Percentiles rank a stretch among this genome's conserved stretches.
Evolutionary conservation across 92 coral and sea anemone species (phyloP).

Genomic region (Porites rus): DNA sequence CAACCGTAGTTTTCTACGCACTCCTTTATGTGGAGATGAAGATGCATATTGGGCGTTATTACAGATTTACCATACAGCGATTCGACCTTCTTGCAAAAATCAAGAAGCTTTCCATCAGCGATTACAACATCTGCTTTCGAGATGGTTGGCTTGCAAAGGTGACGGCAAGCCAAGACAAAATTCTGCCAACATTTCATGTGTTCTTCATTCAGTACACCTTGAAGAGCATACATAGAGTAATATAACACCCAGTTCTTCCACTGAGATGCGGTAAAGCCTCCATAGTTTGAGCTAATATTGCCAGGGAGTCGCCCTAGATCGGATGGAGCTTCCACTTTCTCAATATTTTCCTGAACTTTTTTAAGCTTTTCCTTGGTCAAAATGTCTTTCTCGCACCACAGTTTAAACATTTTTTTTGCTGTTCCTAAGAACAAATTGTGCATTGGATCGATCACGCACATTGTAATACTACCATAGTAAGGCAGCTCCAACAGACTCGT

Average conservation of each 20-base stretch:
- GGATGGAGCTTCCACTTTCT: slow-evolving; percentile 15
- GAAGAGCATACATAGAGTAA: slow-evolving; percentile 30
- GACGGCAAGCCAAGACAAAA: slow-evolving; percentile 35
- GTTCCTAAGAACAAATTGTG: slow-evolving; percentile 14
- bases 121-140: slow-evolving; percentile 33
- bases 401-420: slow-evolving; percentile 8
- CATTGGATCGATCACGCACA: slow-evolving; percentile 32
- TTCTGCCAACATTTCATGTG: slow-evolving; percentile 16
- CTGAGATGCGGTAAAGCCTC: slow-evolving; percentile 40
- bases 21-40: background rate
- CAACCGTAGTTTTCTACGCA: slow-evolving; percentile 36
- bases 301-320: slow-evolving; percentile 29
- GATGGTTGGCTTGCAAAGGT: slow-evolving; percentile 35
- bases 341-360: slow-evolving; percentile 6
- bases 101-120: slow-evolving; percentile 22
- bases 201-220: slow-evolving; percentile 14
- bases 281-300: slow-evolving; percentile 9
- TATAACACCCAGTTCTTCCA: slow-evolving; percentile 34
- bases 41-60: background rate
- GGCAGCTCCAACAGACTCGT: slow-evolving; percentile 21
- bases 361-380: slow-evolving; percentile 34
- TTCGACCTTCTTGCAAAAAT: too few relatives aligned
- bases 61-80: too few relatives aligned
- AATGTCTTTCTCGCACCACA: slow-evolving; percentile 29
- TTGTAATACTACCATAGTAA: slow-evolving; percentile 5